Evolutionary conservation across 2,888 invertebrate genomes (phyloP).

Genomic region (Rhogogaster chlorosoma): DNA sequence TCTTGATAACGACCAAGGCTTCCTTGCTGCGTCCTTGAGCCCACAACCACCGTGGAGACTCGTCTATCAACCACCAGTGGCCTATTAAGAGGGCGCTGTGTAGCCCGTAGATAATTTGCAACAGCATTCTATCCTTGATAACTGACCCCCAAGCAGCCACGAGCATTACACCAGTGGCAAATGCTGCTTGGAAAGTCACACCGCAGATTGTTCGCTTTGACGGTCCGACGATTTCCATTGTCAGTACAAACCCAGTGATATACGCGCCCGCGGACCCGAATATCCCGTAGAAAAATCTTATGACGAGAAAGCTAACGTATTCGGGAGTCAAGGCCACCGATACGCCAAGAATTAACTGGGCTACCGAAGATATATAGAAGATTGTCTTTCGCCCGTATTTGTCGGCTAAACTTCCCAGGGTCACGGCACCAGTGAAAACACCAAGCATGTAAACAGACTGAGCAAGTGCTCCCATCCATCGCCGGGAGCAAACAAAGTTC

Average conservation of each 20-base stretch:
- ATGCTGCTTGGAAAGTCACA: slow-evolving; percentile 88
- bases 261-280: slow-evolving; percentile 90
- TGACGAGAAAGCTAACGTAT: slow-evolving; percentile 85
- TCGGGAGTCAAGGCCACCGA: slow-evolving; percentile 88
- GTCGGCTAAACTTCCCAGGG: slow-evolving; percentile 89
- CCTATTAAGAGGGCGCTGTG: slow-evolving; percentile 87
- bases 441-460: slow-evolving; percentile 92
- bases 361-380: slow-evolving; percentile 87
- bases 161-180: slow-evolving; percentile 90
- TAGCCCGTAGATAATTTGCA: slow-evolving; percentile 90
- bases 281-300: slow-evolving; percentile 87
- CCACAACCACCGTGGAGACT: slow-evolving; percentile 94
- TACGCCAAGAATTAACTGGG: slow-evolving; percentile 85
- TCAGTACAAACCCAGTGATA: slow-evolving; percentile 83
- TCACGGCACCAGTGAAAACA: slow-evolving; percentile 88
- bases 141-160: slow-evolving; percentile 91
- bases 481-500: slow-evolving; percentile 88
- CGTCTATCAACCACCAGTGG: slow-evolving; percentile 94
- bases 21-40: slow-evolving; percentile 87
- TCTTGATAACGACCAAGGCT: slow-evolving; percentile 87
- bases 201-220: slow-evolving; percentile 90
- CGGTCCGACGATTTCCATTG: slow-evolving; percentile 92
- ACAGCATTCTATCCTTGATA: slow-evolving; percentile 85
- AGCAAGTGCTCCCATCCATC: slow-evolving; percentile 91
- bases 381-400: slow-evolving; percentile 89